phyloP scores from a whole-genome alignment of 2,888 invertebrate genomes.

The Tuta absoluta region DNA sequence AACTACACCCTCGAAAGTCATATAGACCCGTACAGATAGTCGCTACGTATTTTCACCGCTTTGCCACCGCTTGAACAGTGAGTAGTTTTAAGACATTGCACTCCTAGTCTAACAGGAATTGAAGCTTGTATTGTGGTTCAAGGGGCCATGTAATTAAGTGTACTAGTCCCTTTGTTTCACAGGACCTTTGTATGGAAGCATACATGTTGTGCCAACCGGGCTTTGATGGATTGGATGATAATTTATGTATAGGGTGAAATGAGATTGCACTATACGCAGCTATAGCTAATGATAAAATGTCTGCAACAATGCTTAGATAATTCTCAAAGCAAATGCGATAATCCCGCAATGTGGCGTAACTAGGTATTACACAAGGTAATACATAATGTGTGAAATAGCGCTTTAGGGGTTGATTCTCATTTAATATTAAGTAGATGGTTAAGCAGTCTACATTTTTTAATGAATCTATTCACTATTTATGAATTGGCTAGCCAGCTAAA shows the following conservation, averaged over 20 bases:
- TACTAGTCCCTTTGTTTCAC: neutral
- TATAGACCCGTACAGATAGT: no score
- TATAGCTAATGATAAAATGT: no score
- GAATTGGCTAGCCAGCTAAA: no score
- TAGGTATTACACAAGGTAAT: no score
- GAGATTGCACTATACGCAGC: neutral
- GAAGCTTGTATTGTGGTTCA: neutral
- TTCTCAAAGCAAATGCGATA: neutral
- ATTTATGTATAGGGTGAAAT: conserved; percentile 8
- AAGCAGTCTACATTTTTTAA: no score
- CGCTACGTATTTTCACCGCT: no score
- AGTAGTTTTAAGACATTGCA: neutral
- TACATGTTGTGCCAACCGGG: neutral
- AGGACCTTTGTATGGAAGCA: neutral
- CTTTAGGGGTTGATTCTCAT: no score
- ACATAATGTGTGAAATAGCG: no score
- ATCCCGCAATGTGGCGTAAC: neutral
- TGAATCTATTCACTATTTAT: no score
- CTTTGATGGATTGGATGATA: neutral
- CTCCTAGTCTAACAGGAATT: neutral
- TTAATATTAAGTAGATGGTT: no score
- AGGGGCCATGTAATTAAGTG: conserved; percentile 1
- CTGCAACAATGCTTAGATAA: neutral
- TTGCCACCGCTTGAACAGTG: no score
- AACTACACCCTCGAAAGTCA: no score